These are phyloP conservation scores for Chromobotia macracanthus DNA, from an alignment of 2,797 vertebrate species.

Conservation along the genomic window DNA sequence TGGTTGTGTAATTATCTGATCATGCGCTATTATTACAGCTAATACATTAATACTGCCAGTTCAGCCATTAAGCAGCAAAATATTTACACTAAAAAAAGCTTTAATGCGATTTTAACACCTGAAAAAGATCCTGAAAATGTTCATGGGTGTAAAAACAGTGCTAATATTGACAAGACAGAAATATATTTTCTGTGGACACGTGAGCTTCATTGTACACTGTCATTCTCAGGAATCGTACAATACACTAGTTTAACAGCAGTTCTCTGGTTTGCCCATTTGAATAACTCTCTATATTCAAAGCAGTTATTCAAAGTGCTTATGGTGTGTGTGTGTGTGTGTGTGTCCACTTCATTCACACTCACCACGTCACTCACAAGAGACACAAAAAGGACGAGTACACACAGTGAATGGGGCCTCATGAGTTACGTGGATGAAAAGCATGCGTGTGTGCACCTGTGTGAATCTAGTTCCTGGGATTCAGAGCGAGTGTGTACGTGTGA, in stretches of 20 bases:
- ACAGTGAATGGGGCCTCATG: not conserved
- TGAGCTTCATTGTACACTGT: not conserved
- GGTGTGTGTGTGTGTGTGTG: slow-evolving; percentile 44
- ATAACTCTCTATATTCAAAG: slow-evolving; percentile 41
- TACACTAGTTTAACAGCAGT: slow-evolving; percentile 45
- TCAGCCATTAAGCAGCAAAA: not conserved
- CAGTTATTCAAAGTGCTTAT: slow-evolving; percentile 37
- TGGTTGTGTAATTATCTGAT: not conserved
- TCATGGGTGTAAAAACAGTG: not conserved
- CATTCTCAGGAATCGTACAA: slow-evolving; percentile 28
- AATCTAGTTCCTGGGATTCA: slow-evolving; percentile 36
- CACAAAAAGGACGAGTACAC: not conserved
- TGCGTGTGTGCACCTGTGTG: not conserved
- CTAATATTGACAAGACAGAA: not conserved
- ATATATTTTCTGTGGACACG: not conserved
- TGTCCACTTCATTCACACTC: slow-evolving; percentile 39
- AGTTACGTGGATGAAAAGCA: not conserved
- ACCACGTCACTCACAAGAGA: slow-evolving; percentile 9
- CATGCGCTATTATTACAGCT: slow-evolving; percentile 19
- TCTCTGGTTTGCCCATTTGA: slow-evolving; percentile 37
- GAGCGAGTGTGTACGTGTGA: slow-evolving; percentile 58
- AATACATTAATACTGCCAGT: slow-evolving; percentile 4
- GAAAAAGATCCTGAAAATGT: not conserved
- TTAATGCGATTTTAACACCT: not conserved
- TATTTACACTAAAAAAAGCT: not conserved